These are phyloP conservation scores for Chloropsis hardwickii DNA, from an alignment of 2,113 vertebrate species.

Conservation along the genomic window DNA sequence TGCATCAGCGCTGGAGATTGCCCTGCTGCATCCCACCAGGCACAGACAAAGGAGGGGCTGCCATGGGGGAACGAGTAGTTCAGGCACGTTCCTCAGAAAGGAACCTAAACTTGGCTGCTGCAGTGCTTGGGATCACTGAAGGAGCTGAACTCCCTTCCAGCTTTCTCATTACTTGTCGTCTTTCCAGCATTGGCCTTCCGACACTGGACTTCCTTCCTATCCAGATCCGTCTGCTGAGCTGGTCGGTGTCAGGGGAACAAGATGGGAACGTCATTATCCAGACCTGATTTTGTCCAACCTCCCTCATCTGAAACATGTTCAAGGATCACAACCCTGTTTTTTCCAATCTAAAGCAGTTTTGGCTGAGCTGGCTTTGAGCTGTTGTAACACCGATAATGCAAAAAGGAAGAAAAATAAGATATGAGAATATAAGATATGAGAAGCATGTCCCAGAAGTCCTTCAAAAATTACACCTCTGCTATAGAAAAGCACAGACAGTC, in stretches of 20 bases:
- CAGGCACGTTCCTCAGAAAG: not conserved
- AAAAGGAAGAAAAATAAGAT: not conserved
- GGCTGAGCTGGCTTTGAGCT: not conserved
- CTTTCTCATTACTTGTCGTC: not conserved
- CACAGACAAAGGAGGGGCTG: not conserved
- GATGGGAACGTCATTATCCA: not conserved
- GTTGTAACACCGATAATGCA: not conserved
- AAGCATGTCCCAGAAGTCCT: not conserved
- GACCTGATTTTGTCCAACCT: not conserved
- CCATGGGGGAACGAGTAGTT: not conserved
- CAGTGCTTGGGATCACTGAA: not conserved
- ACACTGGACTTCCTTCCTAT: not conserved
- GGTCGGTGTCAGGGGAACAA: not conserved
- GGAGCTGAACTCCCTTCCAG: slow-evolving; percentile 3
- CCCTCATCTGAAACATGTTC: not conserved
- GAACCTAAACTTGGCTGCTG: not conserved
- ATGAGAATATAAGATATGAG: not conserved
- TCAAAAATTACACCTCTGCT: not conserved
- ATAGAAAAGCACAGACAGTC: not conserved
- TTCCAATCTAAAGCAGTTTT: not conserved
- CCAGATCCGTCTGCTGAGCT: not conserved
- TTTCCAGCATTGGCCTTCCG: not conserved
- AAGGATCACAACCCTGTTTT: not conserved
- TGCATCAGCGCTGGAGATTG: not conserved
- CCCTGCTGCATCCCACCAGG: not conserved